Conservation (phyloP, 2,797 vertebrate genomes). For the Cossypha heuglini region DNA sequence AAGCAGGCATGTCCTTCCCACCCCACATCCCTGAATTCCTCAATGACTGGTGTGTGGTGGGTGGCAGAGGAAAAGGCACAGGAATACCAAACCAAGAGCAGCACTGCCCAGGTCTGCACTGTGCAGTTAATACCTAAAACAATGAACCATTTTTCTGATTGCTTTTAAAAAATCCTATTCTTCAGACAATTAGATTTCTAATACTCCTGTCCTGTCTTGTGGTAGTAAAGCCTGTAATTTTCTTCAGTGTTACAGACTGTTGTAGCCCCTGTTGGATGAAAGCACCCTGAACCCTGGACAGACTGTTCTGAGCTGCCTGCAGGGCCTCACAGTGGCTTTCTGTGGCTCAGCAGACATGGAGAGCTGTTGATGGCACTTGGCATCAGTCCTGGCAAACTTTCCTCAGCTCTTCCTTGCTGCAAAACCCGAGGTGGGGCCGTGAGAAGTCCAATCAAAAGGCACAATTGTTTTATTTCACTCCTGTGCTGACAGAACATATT, state of each 20-base stretch:
- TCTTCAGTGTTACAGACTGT: background rate
- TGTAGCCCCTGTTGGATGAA: background rate
- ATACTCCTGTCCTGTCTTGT: background rate
- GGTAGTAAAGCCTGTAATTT: background rate
- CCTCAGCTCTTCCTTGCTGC: background rate
- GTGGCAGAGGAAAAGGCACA: background rate
- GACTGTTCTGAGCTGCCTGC: background rate
- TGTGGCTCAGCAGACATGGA: background rate
- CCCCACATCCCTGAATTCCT: background rate
- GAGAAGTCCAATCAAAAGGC: background rate
- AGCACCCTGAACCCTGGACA: background rate
- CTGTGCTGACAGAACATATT: background rate
- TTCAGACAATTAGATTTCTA: background rate
- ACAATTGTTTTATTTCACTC: background rate
- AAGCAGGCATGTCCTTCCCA: background rate
- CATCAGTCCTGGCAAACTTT: background rate
- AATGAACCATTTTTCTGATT: background rate
- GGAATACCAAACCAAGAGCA: background rate
- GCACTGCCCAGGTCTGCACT: background rate
- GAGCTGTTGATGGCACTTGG: background rate
- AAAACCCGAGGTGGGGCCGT: background rate
- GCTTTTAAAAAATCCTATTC: background rate
- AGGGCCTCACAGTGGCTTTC: background rate
- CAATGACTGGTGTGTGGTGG: fast-evolving
- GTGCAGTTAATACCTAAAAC: background rate